Conservation (phyloP, 2,888 invertebrate species). For the Acholoe squamosa region DNA sequence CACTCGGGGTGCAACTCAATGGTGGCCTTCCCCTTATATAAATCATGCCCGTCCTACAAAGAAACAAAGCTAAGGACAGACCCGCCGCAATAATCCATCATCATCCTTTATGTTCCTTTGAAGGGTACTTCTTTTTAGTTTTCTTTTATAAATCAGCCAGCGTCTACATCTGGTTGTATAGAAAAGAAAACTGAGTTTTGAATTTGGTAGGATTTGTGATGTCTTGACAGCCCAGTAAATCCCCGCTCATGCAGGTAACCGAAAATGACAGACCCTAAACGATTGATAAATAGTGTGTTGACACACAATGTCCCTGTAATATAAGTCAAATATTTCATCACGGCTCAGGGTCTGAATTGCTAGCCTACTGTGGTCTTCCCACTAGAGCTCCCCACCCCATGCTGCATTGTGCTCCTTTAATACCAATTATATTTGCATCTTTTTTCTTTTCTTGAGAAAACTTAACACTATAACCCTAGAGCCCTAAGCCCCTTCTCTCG, state of each 20-base stretch:
- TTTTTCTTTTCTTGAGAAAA: neutral
- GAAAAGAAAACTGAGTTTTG: neutral
- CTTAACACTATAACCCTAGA: neutral
- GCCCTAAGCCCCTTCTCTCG: conserved; percentile 7
- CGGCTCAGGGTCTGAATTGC: neutral
- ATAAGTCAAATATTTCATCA: conserved; percentile 43
- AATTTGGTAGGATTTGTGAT: conserved; percentile 45
- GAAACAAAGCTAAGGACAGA: neutral
- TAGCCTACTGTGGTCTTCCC: neutral
- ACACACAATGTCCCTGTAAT: conserved; percentile 1
- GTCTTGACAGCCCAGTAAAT: conserved; percentile 45
- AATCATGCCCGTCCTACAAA: conserved; percentile 39
- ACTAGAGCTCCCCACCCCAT: neutral
- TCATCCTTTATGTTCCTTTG: conserved; percentile 15
- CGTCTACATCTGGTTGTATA: neutral
- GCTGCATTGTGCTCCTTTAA: neutral
- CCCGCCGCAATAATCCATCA: conserved; percentile 18
- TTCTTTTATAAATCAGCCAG: neutral
- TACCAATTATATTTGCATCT: neutral
- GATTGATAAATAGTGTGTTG: conserved; percentile 34
- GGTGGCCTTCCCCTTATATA: conserved; percentile 28
- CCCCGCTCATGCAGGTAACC: neutral
- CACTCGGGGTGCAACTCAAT: conserved; percentile 23
- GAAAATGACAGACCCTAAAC: conserved; percentile 30
- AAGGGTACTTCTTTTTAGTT: neutral